These are phyloP conservation scores for zebrafish (Danio rerio) DNA, from an alignment of 2,113 vertebrate species.

Conservation along the genomic window GRCz12tu NC_133178.1:54164001-54164500, in stretches of 20 bases:
- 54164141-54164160: slow-evolving; percentile 64
- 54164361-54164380: background rate
- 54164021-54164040: background rate
- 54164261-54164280: background rate
- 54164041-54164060: slow-evolving; percentile 33
- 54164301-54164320: no score
- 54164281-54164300: slow-evolving; percentile 19
- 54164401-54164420: background rate
- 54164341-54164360: slow-evolving; percentile 5
- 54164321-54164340: background rate
- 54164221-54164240: slow-evolving; percentile 22
- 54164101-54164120: slow-evolving; percentile 58
- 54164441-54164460: no score
- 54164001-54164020: slow-evolving; percentile 14
- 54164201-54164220: background rate
- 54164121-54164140: slow-evolving; percentile 57
- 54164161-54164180: slow-evolving; percentile 69
- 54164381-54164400: background rate
- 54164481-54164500: no score
- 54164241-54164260: slow-evolving; percentile 7
- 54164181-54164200: background rate
- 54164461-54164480: no score
- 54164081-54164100: slow-evolving; percentile 48
- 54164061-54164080: slow-evolving; percentile 10
- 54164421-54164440: no score